A percentile compares a stretch with the other conserved stretches of the same genome.
These are phyloP conservation scores for Lutjanus campechanus DNA, from an alignment of 2,797 vertebrate genomes.

Conservation along the genomic window DNA sequence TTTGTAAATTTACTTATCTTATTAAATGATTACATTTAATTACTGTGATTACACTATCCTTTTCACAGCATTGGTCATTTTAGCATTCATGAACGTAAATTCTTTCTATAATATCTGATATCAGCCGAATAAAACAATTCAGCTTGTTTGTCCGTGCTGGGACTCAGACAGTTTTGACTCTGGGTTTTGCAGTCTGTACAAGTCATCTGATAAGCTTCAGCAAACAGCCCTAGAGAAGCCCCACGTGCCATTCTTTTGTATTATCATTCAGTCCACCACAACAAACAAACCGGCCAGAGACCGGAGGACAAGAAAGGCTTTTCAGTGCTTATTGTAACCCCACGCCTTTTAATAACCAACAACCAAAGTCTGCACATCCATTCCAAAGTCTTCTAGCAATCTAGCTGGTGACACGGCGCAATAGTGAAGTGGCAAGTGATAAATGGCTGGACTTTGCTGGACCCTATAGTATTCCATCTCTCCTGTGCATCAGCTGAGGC, in stretches of 20 bases:
- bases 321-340: slow-evolving; percentile 48
- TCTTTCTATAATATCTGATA: not conserved
- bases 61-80: slow-evolving; percentile 30
- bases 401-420: slow-evolving; percentile 59
- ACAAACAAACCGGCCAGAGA: slow-evolving; percentile 48
- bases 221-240: slow-evolving; percentile 33
- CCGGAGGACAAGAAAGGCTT: slow-evolving; percentile 28
- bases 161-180: slow-evolving; percentile 12
- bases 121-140: slow-evolving; percentile 1
- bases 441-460: slow-evolving; percentile 63
- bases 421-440: slow-evolving; percentile 62
- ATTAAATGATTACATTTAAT: no score
- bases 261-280: slow-evolving; percentile 52
- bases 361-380: slow-evolving; percentile 59
- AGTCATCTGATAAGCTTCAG: slow-evolving; percentile 40
- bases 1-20: no score
- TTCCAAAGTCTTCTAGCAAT: slow-evolving; percentile 57
- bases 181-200: slow-evolving; percentile 34
- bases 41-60: slow-evolving; percentile 38
- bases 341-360: slow-evolving; percentile 67
- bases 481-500: slow-evolving; percentile 22
- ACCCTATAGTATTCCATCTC: slow-evolving; percentile 45
- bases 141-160: slow-evolving; percentile 3
- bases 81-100: not conserved
- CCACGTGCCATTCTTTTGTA: slow-evolving; percentile 18